A percentile compares a stretch with the other conserved stretches of the same genome.
Conservation (phyloP, 2,113 vertebrate species). For the Phyllostomus hastatus region DNA sequence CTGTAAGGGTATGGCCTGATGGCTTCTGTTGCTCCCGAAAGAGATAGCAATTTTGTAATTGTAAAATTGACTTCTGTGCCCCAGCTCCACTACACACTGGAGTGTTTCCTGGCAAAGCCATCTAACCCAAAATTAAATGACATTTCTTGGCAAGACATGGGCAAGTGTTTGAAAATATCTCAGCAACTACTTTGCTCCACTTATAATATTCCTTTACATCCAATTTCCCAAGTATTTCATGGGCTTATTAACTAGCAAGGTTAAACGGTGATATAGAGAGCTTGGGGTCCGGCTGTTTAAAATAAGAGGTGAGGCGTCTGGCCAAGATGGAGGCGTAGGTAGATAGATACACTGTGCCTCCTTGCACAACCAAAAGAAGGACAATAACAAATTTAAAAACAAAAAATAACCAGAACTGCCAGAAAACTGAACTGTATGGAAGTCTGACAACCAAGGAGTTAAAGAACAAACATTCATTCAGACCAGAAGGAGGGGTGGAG, state of each 20-base stretch:
- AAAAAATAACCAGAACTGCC: too few relatives aligned
- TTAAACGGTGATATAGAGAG: fast-evolving
- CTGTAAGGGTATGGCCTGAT: not conserved
- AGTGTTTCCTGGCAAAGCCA: constrained; percentile 11
- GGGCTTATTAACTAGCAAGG: not conserved
- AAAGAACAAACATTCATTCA: too few relatives aligned
- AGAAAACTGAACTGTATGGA: too few relatives aligned
- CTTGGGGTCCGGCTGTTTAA: not conserved
- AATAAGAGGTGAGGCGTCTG: not conserved
- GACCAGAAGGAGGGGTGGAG: too few relatives aligned
- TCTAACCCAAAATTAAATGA: constrained; percentile 14
- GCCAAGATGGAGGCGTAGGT: too few relatives aligned
- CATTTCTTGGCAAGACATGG: constrained; percentile 14
- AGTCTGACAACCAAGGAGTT: too few relatives aligned
- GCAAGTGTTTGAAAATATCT: not conserved
- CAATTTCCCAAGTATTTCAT: not conserved
- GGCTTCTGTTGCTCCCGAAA: not conserved
- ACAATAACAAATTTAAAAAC: too few relatives aligned
- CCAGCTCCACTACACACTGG: not conserved
- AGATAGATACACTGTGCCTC: too few relatives aligned
- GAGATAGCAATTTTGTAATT: not conserved
- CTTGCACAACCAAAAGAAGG: too few relatives aligned
- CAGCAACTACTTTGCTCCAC: not conserved
- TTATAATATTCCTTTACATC: not conserved
- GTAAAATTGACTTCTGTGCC: not conserved